Base-by-base conservation (phyloP, 2,113 vertebrate genomes). In the Capra hircus region DNA sequence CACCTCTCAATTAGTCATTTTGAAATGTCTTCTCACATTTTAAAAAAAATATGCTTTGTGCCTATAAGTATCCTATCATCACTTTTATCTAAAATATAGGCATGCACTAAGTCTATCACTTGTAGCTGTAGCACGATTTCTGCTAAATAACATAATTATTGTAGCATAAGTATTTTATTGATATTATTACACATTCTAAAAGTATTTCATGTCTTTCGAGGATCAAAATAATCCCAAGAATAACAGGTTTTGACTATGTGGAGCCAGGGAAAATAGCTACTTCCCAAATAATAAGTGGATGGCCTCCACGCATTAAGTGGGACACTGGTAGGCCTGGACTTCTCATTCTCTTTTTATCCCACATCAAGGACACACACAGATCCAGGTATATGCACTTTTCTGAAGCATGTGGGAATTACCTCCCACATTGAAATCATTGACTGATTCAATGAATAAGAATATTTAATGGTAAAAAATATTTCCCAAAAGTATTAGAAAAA, bases 1-100 rank as follows among this genome's bases (percentile, higher is more conserved):
- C 6, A 59, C 28, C 59, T 55, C 52, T 92, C 95, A 82, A 87
- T 90, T 67, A 77, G 27, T 87, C 43, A 33, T n/a, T 87, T 91
- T 21, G 90, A 96, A 83, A 78, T 52, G 21, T 2, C 50, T 95
- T 67, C 13, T 11, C 53, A 59, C 40, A 80, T 59, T 85, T 87
- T 55, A 27, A 27, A 27, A 28, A 55, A 96, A 59, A 48, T 21
- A 9, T 83, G 67, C 25, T 77, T 85, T 91, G 27, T 71, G 48
- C n/a, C 4, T 59, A 4, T 43, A 9, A 74, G 40, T 82, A 53
- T 64, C 88, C n/a, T 93, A 10, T n/a, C 33, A 55, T 55, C 19
- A 30, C 43, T 17, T 67, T 33, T n/a, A 17, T 43, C 25, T 89
- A 83, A 83, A 94, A 36, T 45, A 36, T 2, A 87, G 21, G 40